A percentile compares a stretch with the other conserved stretches of the same genome.
Evolutionary conservation across 2,797 vertebrate genomes (phyloP).

Genomic region (Todus mexicanus): DNA sequence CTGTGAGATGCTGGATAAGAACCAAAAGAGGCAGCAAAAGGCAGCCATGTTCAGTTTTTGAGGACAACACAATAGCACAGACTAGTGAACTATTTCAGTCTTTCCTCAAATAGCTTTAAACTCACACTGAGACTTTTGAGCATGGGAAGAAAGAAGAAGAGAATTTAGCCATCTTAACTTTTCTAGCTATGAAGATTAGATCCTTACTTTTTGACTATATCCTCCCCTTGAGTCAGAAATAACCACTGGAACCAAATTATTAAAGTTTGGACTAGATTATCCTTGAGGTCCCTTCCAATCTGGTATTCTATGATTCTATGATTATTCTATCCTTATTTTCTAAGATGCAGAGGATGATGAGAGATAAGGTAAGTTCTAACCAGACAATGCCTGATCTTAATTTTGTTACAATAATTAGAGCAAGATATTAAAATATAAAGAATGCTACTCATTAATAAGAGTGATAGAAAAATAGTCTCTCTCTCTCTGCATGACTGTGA

Average conservation of each 20-base stretch:
- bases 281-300: too few relatives aligned
- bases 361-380: not conserved
- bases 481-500: not conserved
- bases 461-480: not conserved
- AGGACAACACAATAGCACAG: not conserved
- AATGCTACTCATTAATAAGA: not conserved
- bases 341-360: not conserved
- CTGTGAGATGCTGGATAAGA: not conserved
- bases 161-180: not conserved
- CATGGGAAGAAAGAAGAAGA: not conserved
- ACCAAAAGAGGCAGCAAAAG: not conserved
- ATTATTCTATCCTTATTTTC: not conserved
- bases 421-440: not conserved
- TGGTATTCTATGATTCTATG: too few relatives aligned
- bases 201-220: not conserved
- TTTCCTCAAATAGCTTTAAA: not conserved
- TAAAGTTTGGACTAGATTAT: too few relatives aligned
- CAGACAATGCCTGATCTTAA: not conserved
- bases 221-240: not conserved
- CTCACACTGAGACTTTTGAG: not conserved
- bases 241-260: not conserved
- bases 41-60: not conserved
- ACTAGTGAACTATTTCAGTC: not conserved
- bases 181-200: not conserved
- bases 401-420: conserved; percentile 1